These are phyloP conservation scores for Listronotus bonariensis DNA, from an alignment of 1,140 invertebrate species.

Conservation along the genomic window DNA sequence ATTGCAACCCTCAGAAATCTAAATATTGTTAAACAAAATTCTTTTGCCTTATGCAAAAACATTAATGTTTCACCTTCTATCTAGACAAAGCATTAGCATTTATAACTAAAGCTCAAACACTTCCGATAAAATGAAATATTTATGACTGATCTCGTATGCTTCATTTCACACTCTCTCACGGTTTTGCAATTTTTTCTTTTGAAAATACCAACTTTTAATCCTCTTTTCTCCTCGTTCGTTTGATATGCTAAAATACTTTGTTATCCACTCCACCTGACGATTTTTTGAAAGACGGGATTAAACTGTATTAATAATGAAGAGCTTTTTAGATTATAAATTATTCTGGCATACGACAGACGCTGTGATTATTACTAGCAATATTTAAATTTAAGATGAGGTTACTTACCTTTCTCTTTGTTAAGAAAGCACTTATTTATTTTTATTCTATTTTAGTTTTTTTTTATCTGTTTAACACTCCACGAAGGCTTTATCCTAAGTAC, in stretches of 20 bases:
- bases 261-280: conserved; percentile 29
- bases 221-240: conserved; percentile 23
- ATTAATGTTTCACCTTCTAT: neutral
- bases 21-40: too few species aligned
- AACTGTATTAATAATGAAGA: conserved; percentile 32
- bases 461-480: too few species aligned
- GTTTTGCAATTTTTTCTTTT: conserved; percentile 25
- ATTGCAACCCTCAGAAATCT: too few species aligned
- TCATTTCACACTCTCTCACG: conserved; percentile 29
- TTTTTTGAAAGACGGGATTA: conserved; percentile 29
- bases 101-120: conserved; percentile 37
- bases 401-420: too few species aligned
- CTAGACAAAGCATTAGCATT: conserved; percentile 27
- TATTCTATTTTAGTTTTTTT: too few species aligned
- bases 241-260: conserved; percentile 32
- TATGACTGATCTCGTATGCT: conserved; percentile 34
- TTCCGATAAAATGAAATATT: conserved; percentile 32
- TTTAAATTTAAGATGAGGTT: too few species aligned
- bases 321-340: conserved; percentile 2
- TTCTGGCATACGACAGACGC: too few species aligned
- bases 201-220: conserved; percentile 26
- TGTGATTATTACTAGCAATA: too few species aligned
- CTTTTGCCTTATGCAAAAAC: neutral
- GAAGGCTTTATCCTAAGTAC: too few species aligned
- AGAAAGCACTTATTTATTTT: too few species aligned